Base-by-base conservation (phyloP, 2,797 vertebrate genomes). In the Pseudotriccus pelzelni region DNA sequence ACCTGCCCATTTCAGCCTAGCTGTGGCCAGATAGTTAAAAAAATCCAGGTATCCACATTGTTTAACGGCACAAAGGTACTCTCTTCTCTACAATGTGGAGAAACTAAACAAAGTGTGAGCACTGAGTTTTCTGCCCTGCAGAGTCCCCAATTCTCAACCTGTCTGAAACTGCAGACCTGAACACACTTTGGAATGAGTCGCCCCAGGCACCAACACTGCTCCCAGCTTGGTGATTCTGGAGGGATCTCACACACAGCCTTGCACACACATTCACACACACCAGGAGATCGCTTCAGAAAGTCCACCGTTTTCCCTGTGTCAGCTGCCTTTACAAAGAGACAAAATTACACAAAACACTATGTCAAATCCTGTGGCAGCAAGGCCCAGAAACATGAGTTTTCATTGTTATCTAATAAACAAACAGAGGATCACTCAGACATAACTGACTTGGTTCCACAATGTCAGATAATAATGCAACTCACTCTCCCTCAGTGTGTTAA, bases 141-240 rank as follows among this genome's bases (percentile, higher is more conserved):
- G 46, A 44, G 30, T 36, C 6, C 19, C 16, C 47, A 15, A 1
- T 44, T 50, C 68, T 34, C 52, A 36, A 11, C 13, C 16, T 21
- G 30, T 15, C 28, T 49, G n/a, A 64, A 68, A 16, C 1, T 2
- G 0, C 53, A 50, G 50, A 49, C 12, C 17, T n/a, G 52, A 20
- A 28, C 25, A 2, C 22, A 0, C 37, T 44, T n/a, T 18, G 10
- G 23, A 39, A 8, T 0, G 2, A n/a, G 15, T 4, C 0, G 0
- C 25, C 18, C 62, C 3, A 1, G 49, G 19, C 32, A 47, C 9
- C 1, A 1, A 22, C 69, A 14, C 23, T 8, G 11, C 14, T 28
- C 23, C 79, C 9, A 7, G 4, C 60, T 3, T 11, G 8, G 34
- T 7, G 11, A 13, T 8, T 32, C 44, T 22, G 13, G 41, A 69